Base-by-base conservation (phyloP, 2,888 invertebrate genomes). In the Ochropleura leucogaster region DNA sequence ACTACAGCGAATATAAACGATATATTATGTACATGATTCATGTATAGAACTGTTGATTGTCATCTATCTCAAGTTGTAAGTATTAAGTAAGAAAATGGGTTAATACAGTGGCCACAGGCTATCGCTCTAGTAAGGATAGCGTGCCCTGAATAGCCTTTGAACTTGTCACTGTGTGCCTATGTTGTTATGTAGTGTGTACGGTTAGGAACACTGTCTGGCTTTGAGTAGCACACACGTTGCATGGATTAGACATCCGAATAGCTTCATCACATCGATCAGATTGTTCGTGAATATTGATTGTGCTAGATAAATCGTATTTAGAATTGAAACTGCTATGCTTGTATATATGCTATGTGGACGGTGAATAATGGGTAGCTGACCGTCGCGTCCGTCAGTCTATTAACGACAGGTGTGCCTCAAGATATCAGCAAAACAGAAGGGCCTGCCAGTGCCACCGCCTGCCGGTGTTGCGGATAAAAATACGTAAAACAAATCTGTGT, bases 11-110 rank as follows among this genome's bases (percentile, higher is more conserved):
- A 79, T 65, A 68, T 53, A 83, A 67, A 68, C 55, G 18, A 62
- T 65, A 68, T 70, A 59, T 83, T 83, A 83, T 55, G 18, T 47
- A 30, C 49, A 65, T 65, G 67, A 70, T 73, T 65, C 47, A 53
- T 68, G 60, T 74, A 20, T 60, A 64, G 14, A 12, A 47, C 57
- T 42, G 66, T 70, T 72, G 51, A 75, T 84, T 67, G 62, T 72
- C 55, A 59, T 80, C 68, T 71, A 62, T 79, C 60, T 68, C 55
- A 44, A 72, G 63, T 75, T 63, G 59, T 69, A 69, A 66, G 51
- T 69, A 82, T 83, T 55, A 53, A 79, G 44, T 67, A 51, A n/a
- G 46, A 74, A 82, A 84, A 84, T 72, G 60, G 82, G 68, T 80
- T 84, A 84, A 82, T 82, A 75, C 67, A 44, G 63, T 72, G 59